Conservation (phyloP, 1,140 invertebrate species). For the Drosophila triauraria region DNA sequence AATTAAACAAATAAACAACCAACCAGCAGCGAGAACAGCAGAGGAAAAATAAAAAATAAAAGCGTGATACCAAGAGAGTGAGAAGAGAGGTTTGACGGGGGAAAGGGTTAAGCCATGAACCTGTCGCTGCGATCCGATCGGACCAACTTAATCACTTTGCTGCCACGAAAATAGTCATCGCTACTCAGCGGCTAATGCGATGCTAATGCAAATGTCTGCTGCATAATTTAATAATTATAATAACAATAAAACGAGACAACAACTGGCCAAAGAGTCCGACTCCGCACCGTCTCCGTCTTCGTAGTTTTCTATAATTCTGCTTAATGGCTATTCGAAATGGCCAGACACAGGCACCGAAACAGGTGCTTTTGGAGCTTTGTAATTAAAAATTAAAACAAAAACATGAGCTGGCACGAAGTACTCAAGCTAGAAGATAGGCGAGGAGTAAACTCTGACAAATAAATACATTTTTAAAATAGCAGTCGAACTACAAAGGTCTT, state of each 20-base stretch:
- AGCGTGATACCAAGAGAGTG: not conserved
- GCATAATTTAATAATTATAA: constrained; percentile 81
- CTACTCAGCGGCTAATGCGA: constrained; percentile 56
- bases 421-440: not conserved
- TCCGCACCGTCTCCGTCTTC: not conserved
- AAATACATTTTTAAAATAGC: too few relatives aligned
- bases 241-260: constrained; percentile 53
- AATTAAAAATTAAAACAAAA: not conserved
- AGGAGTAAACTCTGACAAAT: not conserved
- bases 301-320: constrained; percentile 44
- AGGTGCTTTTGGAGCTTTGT: not conserved
- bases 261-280: constrained; percentile 8
- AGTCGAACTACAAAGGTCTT: not conserved
- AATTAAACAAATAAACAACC: constrained; percentile 74
- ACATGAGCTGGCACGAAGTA: constrained; percentile 10
- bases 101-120: constrained; percentile 26
- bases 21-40: constrained; percentile 47
- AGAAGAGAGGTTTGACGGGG: too few relatives aligned
- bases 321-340: constrained; percentile 51
- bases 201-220: constrained; percentile 78
- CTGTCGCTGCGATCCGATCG: constrained; percentile 43
- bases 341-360: not conserved
- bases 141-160: constrained; percentile 45
- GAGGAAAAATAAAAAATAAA: constrained; percentile 11
- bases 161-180: constrained; percentile 48